Base-by-base conservation (phyloP, 2,888 invertebrate genomes). In the Drosophila subsilvestris region DNA sequence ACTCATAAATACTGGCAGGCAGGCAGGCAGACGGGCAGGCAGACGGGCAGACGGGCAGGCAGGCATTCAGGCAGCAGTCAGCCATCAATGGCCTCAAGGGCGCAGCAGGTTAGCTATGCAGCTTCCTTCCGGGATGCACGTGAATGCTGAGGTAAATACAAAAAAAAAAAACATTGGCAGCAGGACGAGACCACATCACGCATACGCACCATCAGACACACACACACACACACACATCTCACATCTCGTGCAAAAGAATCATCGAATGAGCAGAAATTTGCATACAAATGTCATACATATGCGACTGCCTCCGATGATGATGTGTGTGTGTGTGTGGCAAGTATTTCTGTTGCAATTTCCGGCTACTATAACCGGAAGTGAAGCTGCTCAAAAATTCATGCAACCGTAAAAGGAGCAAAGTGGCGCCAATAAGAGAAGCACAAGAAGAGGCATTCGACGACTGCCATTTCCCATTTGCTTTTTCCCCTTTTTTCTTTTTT, bases 381-480 rank as follows among this genome's bases (percentile, higher is more conserved):
- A 76, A 75, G 70, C 78, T 86, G 73, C 74, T 85, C 84, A 84
- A 79, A 84, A 86, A 86, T 85, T 70, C 81, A 79, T 79, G 81
- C 86, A 81, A 74, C 84, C 78, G 80, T 86, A 86, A 86, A 86
- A 84, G 78, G 76, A 80, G 79, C 76, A 79, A 79, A 80, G 83
- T 78, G 74, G 37, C 80, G 76, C 76, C 86, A 84, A 84, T 83
- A 83, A 86, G 69, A 55, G 67, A 54, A 18, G 56, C 59, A 60
- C 56, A 66, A 61, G 71, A 45, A 70, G 63, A 43, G 42, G 50
- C 44, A 10, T 25, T 66, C 57, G 62, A 22, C 43, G 56, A 55
- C 56, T 56, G 60, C 59, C 69, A 67, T 69, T 69, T 42, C 27
- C 45, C 45, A 50, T 68, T 22, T 47, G 51, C 18, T 43, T 7